Evolutionary conservation across 1,140 invertebrate species (phyloP), one percentile per base, ranked within the genome.

Genomic region (Choristoneura fumiferana): DNA sequence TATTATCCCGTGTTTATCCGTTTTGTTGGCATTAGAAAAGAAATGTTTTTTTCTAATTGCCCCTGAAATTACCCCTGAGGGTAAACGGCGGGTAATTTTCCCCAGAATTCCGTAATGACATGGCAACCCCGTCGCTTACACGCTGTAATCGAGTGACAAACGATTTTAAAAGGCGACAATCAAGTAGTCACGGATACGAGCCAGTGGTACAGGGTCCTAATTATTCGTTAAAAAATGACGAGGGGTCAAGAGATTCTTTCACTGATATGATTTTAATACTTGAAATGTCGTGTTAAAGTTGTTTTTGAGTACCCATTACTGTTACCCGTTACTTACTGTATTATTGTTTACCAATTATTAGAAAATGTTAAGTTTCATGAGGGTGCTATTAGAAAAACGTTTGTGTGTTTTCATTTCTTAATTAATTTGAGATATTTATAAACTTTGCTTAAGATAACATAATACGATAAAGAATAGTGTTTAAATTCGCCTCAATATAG

Each of bases 61-160:
- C 52, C 52, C 67, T 71, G 55, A 84, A 87, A 84, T 84, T 82
- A 67, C 73, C 67, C 66, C 63, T 62, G 60, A 68, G 58, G 67
- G 69, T 72, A 84, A 87, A 84, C 74, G 82, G 81, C 81, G 70
- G 72, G 82, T 73, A 81, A 80, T 81, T 83, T 79, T 74, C 68
- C 67, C 69, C 54, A 66, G 74, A 79, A 79, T 67, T 43, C 65
- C 66, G 72, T 84, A 87, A 84, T 84, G 72, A 78, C 66, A 86
- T 70, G 74, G 66, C 71, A 69, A 73, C 71, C 69, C 69, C 67
- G 60, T 56, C 73, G 68, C 35, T 87, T 84, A 76, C 71, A 76
- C 71, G 73, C 61, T 57, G 75, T 84, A 86, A 87, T 80, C 76
- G 75, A 83, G 81, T 83, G 84, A 89, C 83, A 87, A 89, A 86